Conservation (phyloP, 2,113 vertebrate genomes). For the Crotalus helleri region DNA sequence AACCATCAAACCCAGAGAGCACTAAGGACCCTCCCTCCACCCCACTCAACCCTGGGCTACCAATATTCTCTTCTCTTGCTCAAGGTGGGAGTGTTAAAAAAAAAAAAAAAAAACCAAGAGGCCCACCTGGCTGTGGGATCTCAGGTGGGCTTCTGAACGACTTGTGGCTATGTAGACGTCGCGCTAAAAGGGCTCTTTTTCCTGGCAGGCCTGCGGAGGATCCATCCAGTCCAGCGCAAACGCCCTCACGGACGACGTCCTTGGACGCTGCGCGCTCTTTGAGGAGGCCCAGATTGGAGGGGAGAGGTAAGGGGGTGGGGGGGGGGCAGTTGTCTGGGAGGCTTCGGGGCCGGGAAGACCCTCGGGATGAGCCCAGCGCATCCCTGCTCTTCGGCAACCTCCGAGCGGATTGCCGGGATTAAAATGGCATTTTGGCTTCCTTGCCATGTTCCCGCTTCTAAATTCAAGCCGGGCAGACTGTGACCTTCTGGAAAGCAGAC, state of each 20-base stretch:
- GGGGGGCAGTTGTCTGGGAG: neutral
- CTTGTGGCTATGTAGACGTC: neutral
- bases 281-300: slow-evolving; percentile 95
- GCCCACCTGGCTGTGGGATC: accelerated
- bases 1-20: too few relatives aligned
- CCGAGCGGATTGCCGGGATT: too few relatives aligned
- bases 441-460: neutral
- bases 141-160: neutral
- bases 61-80: neutral
- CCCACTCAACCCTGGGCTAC: too few relatives aligned
- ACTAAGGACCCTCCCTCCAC: too few relatives aligned
- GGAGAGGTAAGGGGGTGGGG: slow-evolving; percentile 77
- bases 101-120: too few relatives aligned
- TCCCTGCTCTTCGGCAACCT: neutral
- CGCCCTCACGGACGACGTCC: slow-evolving; percentile 78
- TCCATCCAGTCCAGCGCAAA: slow-evolving; percentile 95
- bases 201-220: slow-evolving; percentile 87
- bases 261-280: slow-evolving; percentile 89
- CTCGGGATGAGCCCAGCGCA: neutral
- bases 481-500: too few relatives aligned
- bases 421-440: too few relatives aligned
- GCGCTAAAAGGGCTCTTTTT: accelerated
- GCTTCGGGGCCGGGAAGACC: neutral
- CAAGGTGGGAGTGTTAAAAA: neutral
- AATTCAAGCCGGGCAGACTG: neutral